phyloP scores from a whole-genome alignment of 23 tunicate genomes.

The Ciona savignyi region DNA sequence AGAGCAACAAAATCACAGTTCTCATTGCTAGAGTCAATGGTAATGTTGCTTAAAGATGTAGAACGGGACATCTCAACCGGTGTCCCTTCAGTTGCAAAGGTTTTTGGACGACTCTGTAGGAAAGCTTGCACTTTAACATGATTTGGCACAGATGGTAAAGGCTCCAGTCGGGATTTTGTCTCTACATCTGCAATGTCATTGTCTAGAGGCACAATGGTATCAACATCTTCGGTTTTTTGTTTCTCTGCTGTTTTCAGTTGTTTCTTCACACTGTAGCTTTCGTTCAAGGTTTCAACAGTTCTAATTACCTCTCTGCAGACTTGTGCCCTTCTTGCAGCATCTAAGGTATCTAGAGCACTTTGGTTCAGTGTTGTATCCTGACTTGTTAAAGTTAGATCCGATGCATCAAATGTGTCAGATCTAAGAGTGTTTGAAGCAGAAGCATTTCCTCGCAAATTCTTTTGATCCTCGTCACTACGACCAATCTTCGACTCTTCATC shows the following conservation, averaged over 20 bases:
- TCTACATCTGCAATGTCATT: background rate
- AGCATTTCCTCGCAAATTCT: background rate
- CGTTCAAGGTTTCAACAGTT: conserved; percentile 32
- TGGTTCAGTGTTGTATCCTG: background rate
- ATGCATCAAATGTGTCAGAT: background rate
- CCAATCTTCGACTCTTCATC: no score
- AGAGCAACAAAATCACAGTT: conserved; percentile 16
- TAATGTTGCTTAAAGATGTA: conserved; percentile 75
- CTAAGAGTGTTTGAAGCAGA: background rate
- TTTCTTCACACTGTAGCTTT: conserved; percentile 61
- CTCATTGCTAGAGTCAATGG: conserved; percentile 58
- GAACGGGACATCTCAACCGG: conserved; percentile 72
- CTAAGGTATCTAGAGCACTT: background rate
- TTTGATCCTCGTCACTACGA: no score
- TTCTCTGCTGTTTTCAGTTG: conserved; percentile 23
- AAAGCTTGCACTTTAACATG: conserved; percentile 42
- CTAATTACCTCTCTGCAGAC: conserved; percentile 19
- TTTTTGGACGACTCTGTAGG: conserved; percentile 27
- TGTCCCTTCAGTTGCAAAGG: conserved; percentile 53
- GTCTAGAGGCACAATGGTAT: background rate
- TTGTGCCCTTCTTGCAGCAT: background rate
- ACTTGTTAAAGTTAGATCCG: background rate
- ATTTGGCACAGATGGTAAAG: background rate
- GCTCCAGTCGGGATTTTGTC: background rate
- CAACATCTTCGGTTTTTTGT: background rate